These are phyloP conservation scores for Epiperipatus broadwayi DNA, from an alignment of 2,888 invertebrate genomes.

Conservation along the genomic window DNA sequence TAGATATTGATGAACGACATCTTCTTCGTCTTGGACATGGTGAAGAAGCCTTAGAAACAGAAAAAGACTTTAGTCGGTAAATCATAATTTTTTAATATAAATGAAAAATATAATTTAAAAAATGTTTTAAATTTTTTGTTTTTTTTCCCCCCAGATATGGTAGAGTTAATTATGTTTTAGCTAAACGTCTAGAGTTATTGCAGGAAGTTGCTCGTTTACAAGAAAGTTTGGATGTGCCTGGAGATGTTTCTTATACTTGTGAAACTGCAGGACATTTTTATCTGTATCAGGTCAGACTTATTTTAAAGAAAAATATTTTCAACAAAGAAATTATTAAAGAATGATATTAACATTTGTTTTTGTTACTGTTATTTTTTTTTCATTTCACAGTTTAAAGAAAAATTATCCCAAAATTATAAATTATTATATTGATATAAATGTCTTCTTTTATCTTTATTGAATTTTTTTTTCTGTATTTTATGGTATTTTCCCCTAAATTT, in stretches of 20 bases:
- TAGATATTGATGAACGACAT: constrained; percentile 95
- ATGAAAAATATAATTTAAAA: background rate
- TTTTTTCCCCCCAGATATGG: constrained; percentile 49
- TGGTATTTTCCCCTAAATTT: too few species aligned
- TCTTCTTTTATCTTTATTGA: background rate
- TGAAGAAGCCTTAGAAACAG: constrained; percentile 92
- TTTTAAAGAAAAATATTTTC: too few species aligned
- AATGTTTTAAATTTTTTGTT: too few species aligned
- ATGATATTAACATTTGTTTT: too few species aligned
- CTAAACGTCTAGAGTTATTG: constrained; percentile 72
- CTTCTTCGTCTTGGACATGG: constrained; percentile 93
- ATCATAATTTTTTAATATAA: constrained; percentile 12
- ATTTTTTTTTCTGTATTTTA: background rate
- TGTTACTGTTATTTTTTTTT: too few species aligned
- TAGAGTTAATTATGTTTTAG: constrained; percentile 89
- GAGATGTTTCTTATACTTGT: constrained; percentile 86
- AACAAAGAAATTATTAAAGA: too few species aligned
- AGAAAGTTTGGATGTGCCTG: constrained; percentile 58
- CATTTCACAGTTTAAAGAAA: too few species aligned
- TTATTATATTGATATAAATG: background rate
- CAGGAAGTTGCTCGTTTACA: constrained; percentile 70
- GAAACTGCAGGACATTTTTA: constrained; percentile 97
- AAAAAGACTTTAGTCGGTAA: constrained; percentile 86
- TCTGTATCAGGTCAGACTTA: constrained; percentile 48
- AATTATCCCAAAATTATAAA: too few species aligned